Conservation (phyloP, 2,888 invertebrate species). For the Drosophila mercatorum region DNA sequence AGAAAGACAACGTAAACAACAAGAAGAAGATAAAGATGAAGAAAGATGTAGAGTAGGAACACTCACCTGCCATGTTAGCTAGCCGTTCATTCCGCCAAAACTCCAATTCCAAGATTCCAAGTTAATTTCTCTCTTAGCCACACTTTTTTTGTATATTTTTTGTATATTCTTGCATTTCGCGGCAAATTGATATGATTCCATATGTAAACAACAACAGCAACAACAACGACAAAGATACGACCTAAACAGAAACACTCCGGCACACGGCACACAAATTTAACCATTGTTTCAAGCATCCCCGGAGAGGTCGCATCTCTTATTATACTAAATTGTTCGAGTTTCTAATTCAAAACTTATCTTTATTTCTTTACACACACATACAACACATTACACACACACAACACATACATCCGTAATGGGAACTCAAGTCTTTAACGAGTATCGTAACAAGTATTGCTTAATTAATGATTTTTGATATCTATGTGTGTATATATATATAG, state of each 20-base stretch:
- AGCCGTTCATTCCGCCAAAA: conserved; percentile 74
- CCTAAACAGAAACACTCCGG: not conserved
- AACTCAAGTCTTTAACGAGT: conserved; percentile 47
- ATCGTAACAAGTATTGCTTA: conserved; percentile 72
- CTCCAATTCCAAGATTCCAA: conserved; percentile 60
- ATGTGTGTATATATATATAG: conserved; percentile 37
- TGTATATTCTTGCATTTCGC: conserved; percentile 45
- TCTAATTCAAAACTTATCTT: conserved; percentile 16
- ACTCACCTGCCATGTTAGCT: conserved; percentile 67
- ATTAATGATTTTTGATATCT: conserved; percentile 52
- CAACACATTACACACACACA: conserved; percentile 17
- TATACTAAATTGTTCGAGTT: conserved; percentile 65
- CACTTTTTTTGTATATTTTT: conserved; percentile 27
- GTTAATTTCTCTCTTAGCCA: conserved; percentile 36
- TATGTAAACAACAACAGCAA: conserved; percentile 32
- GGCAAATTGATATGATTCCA: conserved; percentile 47
- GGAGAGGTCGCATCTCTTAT: conserved; percentile 55
- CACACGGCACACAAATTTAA: conserved; percentile 20
- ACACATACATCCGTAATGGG: conserved; percentile 23
- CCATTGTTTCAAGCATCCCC: conserved; percentile 32
- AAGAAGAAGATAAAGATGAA: conserved; percentile 5
- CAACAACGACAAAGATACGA: conserved; percentile 46
- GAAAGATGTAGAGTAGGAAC: conserved; percentile 21
- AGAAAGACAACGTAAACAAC: conserved; percentile 9
- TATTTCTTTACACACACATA: conserved; percentile 21